Base-by-base conservation (phyloP, 2,888 invertebrate species). In the Bedellia somnulentella region DNA sequence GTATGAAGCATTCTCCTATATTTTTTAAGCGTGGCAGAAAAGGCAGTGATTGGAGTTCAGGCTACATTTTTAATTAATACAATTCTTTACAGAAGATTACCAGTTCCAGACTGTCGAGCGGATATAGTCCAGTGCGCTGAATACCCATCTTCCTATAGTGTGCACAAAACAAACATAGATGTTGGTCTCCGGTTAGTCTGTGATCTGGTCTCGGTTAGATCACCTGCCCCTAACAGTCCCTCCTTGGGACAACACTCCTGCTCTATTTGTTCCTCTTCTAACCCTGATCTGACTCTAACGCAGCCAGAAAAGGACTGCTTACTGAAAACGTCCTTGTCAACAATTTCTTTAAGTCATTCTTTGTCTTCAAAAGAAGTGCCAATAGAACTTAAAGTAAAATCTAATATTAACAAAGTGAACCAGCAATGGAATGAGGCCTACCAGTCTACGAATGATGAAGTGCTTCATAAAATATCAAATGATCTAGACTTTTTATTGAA, bases 401-500 rank as follows among this genome's bases (percentile, higher is more conserved):
- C 67, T 1, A 62, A 64, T 8, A 15, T 5, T 15, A n/a, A n/a
- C n/a, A 57, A 60, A 43, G 60, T 64, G 22, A 68, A 66, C 35
- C 52, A 55, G 33, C 59, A 67, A 37, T 62, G 66, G 61, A 61
- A 60, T 13, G 56, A 53, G 37, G 59, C 62, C 15, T 66, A 71
- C 42, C 57, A 63, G 36, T 53, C 57, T 1, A 58, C 62, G 1
- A 62, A 67, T 32, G 81, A 81, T 43, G 84, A 83, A 33, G 86
- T 90, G 78, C 63, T 90, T 29, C 85, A 88, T 63, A 83, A 88
- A 51, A 91, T 91, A 47, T 85, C 87, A 2, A 85, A 86, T 49
- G 90, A 91, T 63, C 67, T 91, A 42, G 88, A 90, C 62, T 91
- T 89, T 67, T 67, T 91, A 42, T 67, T 90, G 35, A 89, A 89